These are phyloP conservation scores for Myotis planiceps DNA, from an alignment of 2,797 vertebrate species.

Conservation along the genomic window DNA sequence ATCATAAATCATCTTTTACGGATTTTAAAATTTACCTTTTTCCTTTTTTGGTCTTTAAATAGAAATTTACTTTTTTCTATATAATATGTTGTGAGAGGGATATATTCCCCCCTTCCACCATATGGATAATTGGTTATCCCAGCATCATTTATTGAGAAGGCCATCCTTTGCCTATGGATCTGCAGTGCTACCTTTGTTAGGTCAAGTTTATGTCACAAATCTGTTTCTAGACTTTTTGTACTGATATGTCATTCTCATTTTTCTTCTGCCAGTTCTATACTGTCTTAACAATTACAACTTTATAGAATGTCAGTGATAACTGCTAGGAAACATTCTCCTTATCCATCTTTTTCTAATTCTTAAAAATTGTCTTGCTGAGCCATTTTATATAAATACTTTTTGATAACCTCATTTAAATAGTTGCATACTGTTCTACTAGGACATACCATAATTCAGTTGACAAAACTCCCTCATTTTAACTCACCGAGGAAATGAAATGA, in stretches of 20 bases:
- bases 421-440: not conserved
- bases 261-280: not conserved
- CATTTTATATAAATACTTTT: not conserved
- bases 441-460: not conserved
- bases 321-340: not conserved
- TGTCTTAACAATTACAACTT: not conserved
- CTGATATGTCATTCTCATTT: not conserved
- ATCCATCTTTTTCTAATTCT: slow-evolving; percentile 11
- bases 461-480: slow-evolving; percentile 17
- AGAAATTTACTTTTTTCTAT: slow-evolving; percentile 2
- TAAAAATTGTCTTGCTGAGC: not conserved
- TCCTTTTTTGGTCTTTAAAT: slow-evolving; percentile 8
- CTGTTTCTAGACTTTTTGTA: slow-evolving; percentile 17
- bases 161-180: not conserved
- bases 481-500: slow-evolving; percentile 36
- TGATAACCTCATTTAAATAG: slow-evolving; percentile 24
- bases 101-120: not conserved
- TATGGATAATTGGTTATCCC: not conserved
- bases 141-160: slow-evolving; percentile 16
- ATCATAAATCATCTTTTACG: not conserved
- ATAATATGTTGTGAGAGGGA: not conserved
- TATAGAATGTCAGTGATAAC: not conserved
- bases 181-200: not conserved
- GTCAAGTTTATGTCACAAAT: not conserved
- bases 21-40: slow-evolving; percentile 25